These are phyloP conservation scores for Bucco capensis DNA, from an alignment of 2,113 vertebrate genomes.

Conservation along the genomic window DNA sequence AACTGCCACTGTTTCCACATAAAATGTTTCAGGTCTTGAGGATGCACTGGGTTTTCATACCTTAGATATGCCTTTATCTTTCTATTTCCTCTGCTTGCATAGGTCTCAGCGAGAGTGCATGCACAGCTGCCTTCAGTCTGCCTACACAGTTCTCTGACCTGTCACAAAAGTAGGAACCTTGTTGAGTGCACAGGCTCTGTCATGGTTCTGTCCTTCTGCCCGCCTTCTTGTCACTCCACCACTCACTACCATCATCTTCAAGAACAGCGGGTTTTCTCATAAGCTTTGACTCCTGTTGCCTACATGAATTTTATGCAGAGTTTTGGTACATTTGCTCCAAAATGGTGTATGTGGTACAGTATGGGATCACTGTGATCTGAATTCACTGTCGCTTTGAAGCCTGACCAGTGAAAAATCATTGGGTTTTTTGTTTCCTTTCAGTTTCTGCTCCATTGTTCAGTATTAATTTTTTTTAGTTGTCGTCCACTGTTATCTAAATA, in stretches of 20 bases:
- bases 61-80: background rate
- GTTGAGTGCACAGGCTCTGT: background rate
- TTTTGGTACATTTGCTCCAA: background rate
- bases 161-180: fast-evolving
- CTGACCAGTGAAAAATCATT: background rate
- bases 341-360: fast-evolving
- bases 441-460: background rate
- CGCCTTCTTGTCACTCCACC: background rate
- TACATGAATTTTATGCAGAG: fast-evolving
- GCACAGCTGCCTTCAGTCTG: background rate
- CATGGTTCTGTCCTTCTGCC: background rate
- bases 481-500: background rate
- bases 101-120: background rate
- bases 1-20: background rate
- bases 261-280: background rate
- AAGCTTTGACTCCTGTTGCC: background rate
- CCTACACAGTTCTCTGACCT: fast-evolving
- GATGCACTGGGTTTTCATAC: background rate
- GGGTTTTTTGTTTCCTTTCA: background rate
- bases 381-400: background rate
- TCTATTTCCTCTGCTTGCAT: fast-evolving
- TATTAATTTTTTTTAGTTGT: background rate
- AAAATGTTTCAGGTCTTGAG: background rate
- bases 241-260: fast-evolving
- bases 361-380: background rate